Evolutionary conservation across 1,140 invertebrate species (phyloP).

Genomic region (Diploscapter pachys): DNA sequence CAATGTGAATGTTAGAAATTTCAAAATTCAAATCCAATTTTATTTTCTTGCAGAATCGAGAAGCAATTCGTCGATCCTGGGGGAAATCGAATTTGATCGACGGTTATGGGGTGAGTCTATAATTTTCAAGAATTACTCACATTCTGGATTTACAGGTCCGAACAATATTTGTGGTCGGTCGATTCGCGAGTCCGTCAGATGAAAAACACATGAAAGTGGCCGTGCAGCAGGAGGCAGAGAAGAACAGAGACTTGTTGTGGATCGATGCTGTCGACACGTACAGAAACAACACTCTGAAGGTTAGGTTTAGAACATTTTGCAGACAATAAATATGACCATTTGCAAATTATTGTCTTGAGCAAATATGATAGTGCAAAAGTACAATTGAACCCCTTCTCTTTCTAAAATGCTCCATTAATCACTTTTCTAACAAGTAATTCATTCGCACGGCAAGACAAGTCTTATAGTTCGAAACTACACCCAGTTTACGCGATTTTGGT

Average conservation of each 20-base stretch:
- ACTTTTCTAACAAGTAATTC: too few relatives aligned
- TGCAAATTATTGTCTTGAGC: too few relatives aligned
- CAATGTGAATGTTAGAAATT: conserved; percentile 34
- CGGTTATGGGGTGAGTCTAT: conserved; percentile 31
- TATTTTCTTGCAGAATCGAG: conserved; percentile 31
- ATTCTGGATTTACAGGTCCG: conserved; percentile 35
- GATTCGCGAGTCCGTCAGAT: conserved; percentile 3
- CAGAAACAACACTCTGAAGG: conserved; percentile 52
- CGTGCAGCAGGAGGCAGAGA: conserved; percentile 29
- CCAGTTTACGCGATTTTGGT: too few relatives aligned
- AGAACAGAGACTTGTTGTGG: conserved; percentile 42
- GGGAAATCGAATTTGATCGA: conserved; percentile 21
- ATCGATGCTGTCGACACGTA: conserved; percentile 48
- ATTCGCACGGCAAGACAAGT: too few relatives aligned
- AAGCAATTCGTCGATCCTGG: conserved; percentile 49
- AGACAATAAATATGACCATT: too few relatives aligned
- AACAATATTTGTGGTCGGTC: conserved; percentile 51
- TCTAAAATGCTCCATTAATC: too few relatives aligned
- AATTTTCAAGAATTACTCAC: too few relatives aligned
- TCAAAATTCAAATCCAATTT: conserved; percentile 23
- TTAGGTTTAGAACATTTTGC: background rate
- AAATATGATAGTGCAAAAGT: too few relatives aligned
- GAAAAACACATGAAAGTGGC: background rate
- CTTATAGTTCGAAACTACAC: too few relatives aligned
- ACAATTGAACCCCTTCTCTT: too few relatives aligned